Base-by-base conservation (phyloP, 2,797 vertebrate genomes). In the Bradypodion ventrale region DNA sequence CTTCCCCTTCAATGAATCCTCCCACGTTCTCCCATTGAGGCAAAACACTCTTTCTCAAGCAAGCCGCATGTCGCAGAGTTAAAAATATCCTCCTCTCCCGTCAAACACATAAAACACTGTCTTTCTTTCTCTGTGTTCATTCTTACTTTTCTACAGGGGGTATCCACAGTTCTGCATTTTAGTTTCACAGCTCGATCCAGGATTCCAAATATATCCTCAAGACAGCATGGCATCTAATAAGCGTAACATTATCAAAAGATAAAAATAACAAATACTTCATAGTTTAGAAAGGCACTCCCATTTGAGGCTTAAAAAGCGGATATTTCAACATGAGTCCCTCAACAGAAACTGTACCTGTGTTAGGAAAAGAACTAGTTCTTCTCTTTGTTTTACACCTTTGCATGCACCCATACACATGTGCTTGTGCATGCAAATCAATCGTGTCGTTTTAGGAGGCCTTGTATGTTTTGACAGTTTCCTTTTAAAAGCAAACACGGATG, bases 361-460 rank as follows among this genome's bases (percentile, higher is more conserved):
- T 88, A 90, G 89, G 88, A 80, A 90, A 9, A 65, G 44, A 42
- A 75, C 87, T 85, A 84, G 83, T 88, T 85, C 59, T 87, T 62
- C 90, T 88, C 85, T 83, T 84, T 90, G 91, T 59, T 23, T 32
- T 37, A 25, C 37, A 77, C 86, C 85, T 93, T 93, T 65, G 19
- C 40, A n/a, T 23, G 52, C 52, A 56, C 21, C 15, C 52, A 56
- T 56, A 19, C 52, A 56, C 49, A 10, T 52, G 15, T 19, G 44
- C n/a, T n/a, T n/a, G n/a, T n/a, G 21, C 35, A 16, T 16, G 21
- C 32, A 68, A 3, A 27, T 42, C 46, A 2, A 25, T 15, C 35
- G 9, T 65, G 23, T n/a, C 52, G 10, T 56, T 35, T 84, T 37
- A 90, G 92, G 91, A 92, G 90, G 91, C n/a, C 91, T 87, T 85